Conservation (phyloP, 2,888 invertebrate genomes). For the Philaethria dido region DNA sequence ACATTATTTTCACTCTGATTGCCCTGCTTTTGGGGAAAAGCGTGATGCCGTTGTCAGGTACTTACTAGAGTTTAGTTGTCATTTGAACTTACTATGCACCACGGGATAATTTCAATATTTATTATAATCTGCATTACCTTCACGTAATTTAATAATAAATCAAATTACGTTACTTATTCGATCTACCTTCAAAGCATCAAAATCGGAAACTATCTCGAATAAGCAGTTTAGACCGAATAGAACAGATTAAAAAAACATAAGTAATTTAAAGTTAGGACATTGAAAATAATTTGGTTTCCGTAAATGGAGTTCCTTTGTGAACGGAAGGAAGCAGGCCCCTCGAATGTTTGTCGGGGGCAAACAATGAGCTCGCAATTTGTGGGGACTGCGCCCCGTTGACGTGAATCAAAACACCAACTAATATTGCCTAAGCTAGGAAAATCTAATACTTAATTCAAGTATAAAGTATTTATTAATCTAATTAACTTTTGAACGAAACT, state of each 20-base stretch:
- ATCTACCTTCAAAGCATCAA: too few relatives aligned
- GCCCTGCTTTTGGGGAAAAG: too few relatives aligned
- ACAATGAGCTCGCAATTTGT: conserved; percentile 81
- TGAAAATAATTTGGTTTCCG: conserved; percentile 66
- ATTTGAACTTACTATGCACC: too few relatives aligned
- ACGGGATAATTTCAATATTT: too few relatives aligned
- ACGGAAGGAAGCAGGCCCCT: conserved; percentile 68
- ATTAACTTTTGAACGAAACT: conserved; percentile 48
- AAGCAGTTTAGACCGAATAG: not conserved
- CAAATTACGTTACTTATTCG: too few relatives aligned
- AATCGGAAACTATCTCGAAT: not conserved
- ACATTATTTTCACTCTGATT: too few relatives aligned
- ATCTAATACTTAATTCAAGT: conserved; percentile 47
- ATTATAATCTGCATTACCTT: too few relatives aligned
- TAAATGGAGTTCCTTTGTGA: conserved; percentile 76
- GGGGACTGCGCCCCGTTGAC: conserved; percentile 70
- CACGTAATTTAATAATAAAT: too few relatives aligned
- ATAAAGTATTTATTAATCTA: conserved; percentile 51
- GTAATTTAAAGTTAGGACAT: conserved; percentile 33
- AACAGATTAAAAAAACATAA: conserved; percentile 13
- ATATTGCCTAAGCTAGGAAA: conserved; percentile 44
- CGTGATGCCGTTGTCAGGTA: too few relatives aligned
- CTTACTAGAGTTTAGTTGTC: too few relatives aligned
- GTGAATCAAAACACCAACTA: conserved; percentile 75
- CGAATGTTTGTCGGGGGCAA: conserved; percentile 76